phyloP scores from a whole-genome alignment of 1,140 invertebrate species.

The Cryptotermes secundus region DNA sequence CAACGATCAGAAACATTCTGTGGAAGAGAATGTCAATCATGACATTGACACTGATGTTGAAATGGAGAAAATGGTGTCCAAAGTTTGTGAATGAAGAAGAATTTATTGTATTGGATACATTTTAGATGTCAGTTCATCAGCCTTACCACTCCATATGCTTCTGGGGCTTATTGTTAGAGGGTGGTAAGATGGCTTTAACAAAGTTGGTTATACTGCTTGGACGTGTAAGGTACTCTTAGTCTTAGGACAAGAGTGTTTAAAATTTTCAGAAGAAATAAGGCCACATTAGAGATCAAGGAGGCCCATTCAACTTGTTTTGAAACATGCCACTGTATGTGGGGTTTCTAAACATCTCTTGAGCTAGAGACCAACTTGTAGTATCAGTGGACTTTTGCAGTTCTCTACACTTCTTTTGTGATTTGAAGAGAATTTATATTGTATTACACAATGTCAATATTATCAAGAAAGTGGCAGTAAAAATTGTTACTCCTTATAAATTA shows the following conservation, averaged over 20 bases:
- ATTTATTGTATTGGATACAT: background rate
- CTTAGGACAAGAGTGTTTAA: no score
- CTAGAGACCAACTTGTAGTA: background rate
- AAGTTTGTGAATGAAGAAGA: constrained; percentile 59
- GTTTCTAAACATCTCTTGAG: no score
- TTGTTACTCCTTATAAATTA: background rate
- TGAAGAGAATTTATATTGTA: constrained; percentile 8
- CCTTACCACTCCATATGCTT: no score
- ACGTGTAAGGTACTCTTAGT: background rate
- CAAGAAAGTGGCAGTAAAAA: background rate
- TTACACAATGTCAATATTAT: background rate
- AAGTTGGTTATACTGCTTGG: background rate
- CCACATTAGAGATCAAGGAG: background rate
- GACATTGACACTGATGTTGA: constrained; percentile 64
- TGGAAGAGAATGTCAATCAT: constrained; percentile 14
- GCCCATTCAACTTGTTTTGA: background rate
- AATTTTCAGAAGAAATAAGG: background rate
- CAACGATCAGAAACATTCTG: background rate
- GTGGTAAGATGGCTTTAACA: no score
- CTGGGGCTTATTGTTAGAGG: no score
- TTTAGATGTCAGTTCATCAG: no score
- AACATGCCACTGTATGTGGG: no score
- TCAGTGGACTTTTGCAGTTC: background rate
- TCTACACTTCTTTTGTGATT: background rate
- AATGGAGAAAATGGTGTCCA: constrained; percentile 73